phyloP scores from a whole-genome alignment of 2,113 vertebrate genomes.

The Marmota flaviventris region DNA sequence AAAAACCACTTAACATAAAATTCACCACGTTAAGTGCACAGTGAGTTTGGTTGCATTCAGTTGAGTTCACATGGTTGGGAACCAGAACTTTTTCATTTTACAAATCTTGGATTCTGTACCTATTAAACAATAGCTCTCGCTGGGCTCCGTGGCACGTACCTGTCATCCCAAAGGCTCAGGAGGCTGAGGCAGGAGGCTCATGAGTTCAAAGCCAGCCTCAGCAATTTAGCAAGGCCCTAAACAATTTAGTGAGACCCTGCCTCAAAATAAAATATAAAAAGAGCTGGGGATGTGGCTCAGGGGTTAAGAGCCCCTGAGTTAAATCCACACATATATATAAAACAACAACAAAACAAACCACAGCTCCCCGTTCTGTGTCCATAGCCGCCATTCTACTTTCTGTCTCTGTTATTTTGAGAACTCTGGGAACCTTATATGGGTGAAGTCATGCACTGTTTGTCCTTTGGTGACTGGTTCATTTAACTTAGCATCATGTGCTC shows the following conservation, averaged over 20 bases:
- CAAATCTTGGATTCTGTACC: not conserved
- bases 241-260: too few species aligned
- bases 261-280: too few species aligned
- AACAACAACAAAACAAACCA: too few species aligned
- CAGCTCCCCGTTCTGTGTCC: not conserved
- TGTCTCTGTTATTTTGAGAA: not conserved
- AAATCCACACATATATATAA: too few species aligned
- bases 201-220: too few species aligned
- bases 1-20: not conserved
- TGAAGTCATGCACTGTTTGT: not conserved
- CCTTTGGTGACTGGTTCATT: not conserved
- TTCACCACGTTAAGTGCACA: not conserved
- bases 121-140: not conserved
- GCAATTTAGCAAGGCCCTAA: too few species aligned
- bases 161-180: too few species aligned
- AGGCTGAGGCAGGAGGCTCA: too few species aligned
- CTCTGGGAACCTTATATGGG: fast-evolving
- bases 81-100: not conserved
- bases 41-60: not conserved
- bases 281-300: too few species aligned
- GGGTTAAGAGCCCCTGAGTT: too few species aligned
- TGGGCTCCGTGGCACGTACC: fast-evolving
- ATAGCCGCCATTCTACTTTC: not conserved
- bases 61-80: not conserved
- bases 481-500: not conserved